Evolutionary conservation across 2,113 vertebrate genomes (phyloP), one percentile per base, ranked within the genome.

Genomic region (Pterocles gutturalis): DNA sequence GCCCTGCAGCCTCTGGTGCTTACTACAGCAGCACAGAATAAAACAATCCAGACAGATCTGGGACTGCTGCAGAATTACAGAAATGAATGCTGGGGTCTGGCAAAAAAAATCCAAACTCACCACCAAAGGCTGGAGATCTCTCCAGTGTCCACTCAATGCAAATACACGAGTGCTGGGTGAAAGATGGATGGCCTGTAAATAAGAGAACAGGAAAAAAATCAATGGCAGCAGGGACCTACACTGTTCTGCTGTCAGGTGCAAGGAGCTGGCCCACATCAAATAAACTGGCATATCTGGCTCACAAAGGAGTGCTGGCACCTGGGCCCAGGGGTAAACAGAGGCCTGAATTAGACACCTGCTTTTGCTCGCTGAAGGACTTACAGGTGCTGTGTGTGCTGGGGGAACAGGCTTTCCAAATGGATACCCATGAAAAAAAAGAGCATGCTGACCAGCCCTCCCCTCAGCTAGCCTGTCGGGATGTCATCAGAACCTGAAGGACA

Each of bases 381-480:
- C 7, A 54, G 29, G 46, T 64, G 17, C 10, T 16, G 13, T 36
- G 6, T 43, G 9, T n/a, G 60, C 17, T 18, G 7, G 16, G 10
- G 13, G 5, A 77, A 79, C 1, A 49, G 18, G 17, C 45, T 34
- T 80, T 82, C 41, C 25, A 28, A 72, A 49, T 1, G 4, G 36
- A 61, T 38, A 86, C 5, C 18, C 19, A 3, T 6, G 24, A 12
- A n/a, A 65, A 28, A 28, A 58, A 67, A 33, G 5, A 89, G 19
- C 11, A 43, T 54, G 38, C 3, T 1, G 1, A n/a, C 4, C 38
- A 83, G 14, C 15, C 13, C 2, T 76, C 5, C 18, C 16, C 18
- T 60, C 22, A 69, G 43, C 34, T 36, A 53, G 43, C 24, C 22
- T 53, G 46, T 0, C 38, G 24, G 22, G 24, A 22, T n/a, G 16